Conservation (phyloP, 2,888 invertebrate species). For the Callyntrura sp. region DNA sequence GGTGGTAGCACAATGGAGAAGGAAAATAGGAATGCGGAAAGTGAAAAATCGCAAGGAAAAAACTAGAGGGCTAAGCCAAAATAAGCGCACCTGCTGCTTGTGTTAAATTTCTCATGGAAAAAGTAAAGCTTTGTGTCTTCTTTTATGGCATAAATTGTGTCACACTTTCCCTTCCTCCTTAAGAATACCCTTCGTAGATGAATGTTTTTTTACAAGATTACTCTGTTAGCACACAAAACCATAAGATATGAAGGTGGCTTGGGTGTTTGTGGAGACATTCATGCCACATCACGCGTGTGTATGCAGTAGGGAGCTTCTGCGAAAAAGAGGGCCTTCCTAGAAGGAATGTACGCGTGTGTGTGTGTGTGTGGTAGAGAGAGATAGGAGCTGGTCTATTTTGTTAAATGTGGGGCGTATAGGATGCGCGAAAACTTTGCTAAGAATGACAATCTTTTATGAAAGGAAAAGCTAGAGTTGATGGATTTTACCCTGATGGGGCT, state of each 20-base stretch:
- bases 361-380: no score
- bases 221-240: conserved; percentile 23
- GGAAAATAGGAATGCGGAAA: conserved; percentile 27
- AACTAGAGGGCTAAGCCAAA: conserved; percentile 59
- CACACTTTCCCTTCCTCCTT: neutral
- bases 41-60: conserved; percentile 58
- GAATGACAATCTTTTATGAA: conserved; percentile 27
- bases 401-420: neutral
- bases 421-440: conserved; percentile 17
- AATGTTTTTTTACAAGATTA: conserved; percentile 43
- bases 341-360: neutral
- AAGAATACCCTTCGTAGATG: neutral
- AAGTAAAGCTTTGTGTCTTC: conserved; percentile 43
- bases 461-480: conserved; percentile 12
- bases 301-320: neutral
- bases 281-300: neutral
- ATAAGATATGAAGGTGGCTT: neutral
- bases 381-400: neutral
- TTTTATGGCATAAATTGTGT: conserved; percentile 36
- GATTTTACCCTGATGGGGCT: conserved; percentile 29
- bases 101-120: conserved; percentile 69
- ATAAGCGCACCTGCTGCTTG: conserved; percentile 78
- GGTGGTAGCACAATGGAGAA: neutral
- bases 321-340: no score
- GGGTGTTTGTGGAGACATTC: neutral